Base-by-base conservation (phyloP, 2,888 invertebrate genomes). In the Archips crataeganus region DNA sequence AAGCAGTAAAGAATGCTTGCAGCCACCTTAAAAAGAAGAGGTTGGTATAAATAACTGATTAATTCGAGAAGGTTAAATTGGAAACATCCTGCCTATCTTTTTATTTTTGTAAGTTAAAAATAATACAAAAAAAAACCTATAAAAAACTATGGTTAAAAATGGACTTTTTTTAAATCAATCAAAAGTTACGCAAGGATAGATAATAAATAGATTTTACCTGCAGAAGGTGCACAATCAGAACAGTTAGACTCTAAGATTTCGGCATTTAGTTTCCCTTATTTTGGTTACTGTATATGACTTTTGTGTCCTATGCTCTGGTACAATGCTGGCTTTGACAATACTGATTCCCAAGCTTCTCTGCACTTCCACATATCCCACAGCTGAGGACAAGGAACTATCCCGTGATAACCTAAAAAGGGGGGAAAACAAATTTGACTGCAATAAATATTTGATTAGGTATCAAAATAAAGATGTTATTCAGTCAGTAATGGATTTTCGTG, bases 261-360 rank as follows among this genome's bases (percentile, higher is more conserved):
- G 49, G n/a, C 6, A 49, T 9, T 9, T 0, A 4, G 49, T 6
- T n/a, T 6, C 9, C 49, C 13, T 39, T 39, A n/a, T 49, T 9
- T 11, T 47, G 9, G 47, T 47, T 47, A 11, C 47, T 47, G 3
- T 47, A 10, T 0, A 11, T 47, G 47, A 11, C 11, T 11, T 47
- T 11, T 47, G 47, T 47, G 10, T 11, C 11, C 49, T 49, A n/a
- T 49, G 13, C 3, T 49, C 49, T 9, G 9, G 39, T 39, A n/a
- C n/a, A n/a, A n/a, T n/a, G n/a, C n/a, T n/a, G n/a, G n/a, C n/a
- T n/a, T n/a, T n/a, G n/a, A n/a, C n/a, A n/a, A n/a, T n/a, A n/a
- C n/a, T n/a, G n/a, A n/a, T n/a, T 39, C 45, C 34, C 42, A 15
- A 49, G 42, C 49, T 62, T 54, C 63, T 54, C 70, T 49, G 49